A percentile compares a stretch with the other conserved stretches of the same genome.
phyloP scores from a whole-genome alignment of 2,888 invertebrate genomes.

The Caenorhabditis sp. region DNA sequence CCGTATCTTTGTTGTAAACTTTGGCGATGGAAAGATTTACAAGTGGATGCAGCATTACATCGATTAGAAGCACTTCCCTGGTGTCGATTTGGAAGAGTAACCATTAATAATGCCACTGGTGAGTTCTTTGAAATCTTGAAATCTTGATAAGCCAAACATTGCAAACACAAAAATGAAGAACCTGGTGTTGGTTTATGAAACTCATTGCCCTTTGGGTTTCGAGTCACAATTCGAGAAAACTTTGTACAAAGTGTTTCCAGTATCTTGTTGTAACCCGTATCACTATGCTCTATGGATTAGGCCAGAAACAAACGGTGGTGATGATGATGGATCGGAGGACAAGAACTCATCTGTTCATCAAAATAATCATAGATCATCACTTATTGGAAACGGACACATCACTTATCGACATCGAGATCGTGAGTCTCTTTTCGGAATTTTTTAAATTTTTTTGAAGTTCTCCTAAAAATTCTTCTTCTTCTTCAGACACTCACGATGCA shows the following conservation, averaged over 20 bases:
- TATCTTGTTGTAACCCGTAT: constrained; percentile 82
- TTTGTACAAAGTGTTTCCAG: constrained; percentile 18
- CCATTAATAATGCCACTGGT: constrained; percentile 82
- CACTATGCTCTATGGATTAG: constrained; percentile 82
- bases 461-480: neutral
- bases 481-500: constrained; percentile 59
- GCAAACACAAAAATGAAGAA: too few relatives aligned
- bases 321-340: constrained; percentile 66
- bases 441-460: too few relatives aligned
- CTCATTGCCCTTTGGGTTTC: too few relatives aligned
- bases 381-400: constrained; percentile 68
- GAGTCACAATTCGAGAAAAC: neutral
- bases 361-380: constrained; percentile 53
- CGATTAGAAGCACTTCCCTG: constrained; percentile 82
- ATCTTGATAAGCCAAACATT: too few relatives aligned
- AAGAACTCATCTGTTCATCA: constrained; percentile 51
- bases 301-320: constrained; percentile 74
- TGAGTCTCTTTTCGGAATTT: constrained; percentile 34
- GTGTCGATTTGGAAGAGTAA: constrained; percentile 83
- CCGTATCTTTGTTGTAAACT: constrained; percentile 82
- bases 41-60: constrained; percentile 82
- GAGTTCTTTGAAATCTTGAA: too few relatives aligned
- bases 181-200: too few relatives aligned
- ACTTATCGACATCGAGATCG: constrained; percentile 65
- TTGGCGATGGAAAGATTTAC: constrained; percentile 82